phyloP scores from a whole-genome alignment of 2,888 invertebrate species.

The Tipula helvola region DNA sequence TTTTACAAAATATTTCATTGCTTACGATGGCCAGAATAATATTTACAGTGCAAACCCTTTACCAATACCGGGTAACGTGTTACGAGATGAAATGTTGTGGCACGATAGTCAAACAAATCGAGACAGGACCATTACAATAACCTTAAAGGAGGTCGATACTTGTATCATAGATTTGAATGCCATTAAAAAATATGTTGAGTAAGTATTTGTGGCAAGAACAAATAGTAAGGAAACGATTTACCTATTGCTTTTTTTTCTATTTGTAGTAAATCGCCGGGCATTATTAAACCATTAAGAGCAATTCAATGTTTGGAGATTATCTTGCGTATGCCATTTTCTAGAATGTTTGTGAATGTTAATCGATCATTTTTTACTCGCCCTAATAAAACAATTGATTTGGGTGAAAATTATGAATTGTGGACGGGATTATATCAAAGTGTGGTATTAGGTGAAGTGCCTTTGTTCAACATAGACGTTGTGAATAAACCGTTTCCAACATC shows the following conservation, averaged over 20 bases:
- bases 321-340: conserved; percentile 39
- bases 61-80: background rate
- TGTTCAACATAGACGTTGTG: conserved; percentile 82
- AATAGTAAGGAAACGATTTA: background rate
- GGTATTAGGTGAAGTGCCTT: conserved; percentile 75
- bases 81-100: background rate
- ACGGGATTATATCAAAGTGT: conserved; percentile 89
- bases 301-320: conserved; percentile 56
- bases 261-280: background rate
- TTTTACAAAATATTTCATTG: conserved; percentile 40
- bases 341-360: conserved; percentile 24
- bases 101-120: background rate
- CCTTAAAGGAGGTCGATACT: conserved; percentile 25
- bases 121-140: conserved; percentile 20
- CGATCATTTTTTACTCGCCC: conserved; percentile 65
- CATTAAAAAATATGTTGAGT: conserved; percentile 23
- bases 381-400: conserved; percentile 37
- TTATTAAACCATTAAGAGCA: conserved; percentile 31
- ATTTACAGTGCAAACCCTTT: conserved; percentile 37
- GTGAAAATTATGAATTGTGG: conserved; percentile 81
- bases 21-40: conserved; percentile 63
- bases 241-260: background rate
- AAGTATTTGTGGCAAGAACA: background rate
- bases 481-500: conserved; percentile 66
- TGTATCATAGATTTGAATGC: conserved; percentile 24